These are phyloP conservation scores for Polypterus senegalus DNA, from an alignment of 2,113 vertebrate genomes.

Conservation along the genomic window DNA sequence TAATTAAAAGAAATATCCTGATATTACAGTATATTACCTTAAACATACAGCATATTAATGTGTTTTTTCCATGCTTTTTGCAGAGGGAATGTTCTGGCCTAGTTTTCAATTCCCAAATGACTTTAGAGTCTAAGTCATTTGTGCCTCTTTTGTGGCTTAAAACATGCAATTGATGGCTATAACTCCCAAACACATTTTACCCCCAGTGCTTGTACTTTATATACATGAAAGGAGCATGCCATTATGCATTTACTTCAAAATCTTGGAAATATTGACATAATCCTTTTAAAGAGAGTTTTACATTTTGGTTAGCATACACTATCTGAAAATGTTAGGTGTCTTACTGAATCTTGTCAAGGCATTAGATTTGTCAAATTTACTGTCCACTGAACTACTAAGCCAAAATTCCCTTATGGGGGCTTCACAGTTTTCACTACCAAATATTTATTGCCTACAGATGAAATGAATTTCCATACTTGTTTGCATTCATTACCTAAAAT, in stretches of 20 bases:
- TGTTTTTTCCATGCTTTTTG: not conserved
- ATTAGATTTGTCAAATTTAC: not conserved
- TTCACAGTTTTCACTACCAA: too few species aligned
- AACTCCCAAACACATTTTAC: not conserved
- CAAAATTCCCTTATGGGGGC: too few species aligned
- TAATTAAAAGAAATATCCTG: not conserved
- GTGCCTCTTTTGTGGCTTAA: not conserved
- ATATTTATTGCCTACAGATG: too few species aligned
- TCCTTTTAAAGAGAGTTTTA: slow-evolving; percentile 23
- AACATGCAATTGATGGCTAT: not conserved
- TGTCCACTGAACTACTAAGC: not conserved
- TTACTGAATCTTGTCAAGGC: slow-evolving; percentile 21
- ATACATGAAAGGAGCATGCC: slow-evolving; percentile 11
- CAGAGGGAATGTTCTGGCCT: slow-evolving; percentile 4
- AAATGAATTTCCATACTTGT: too few species aligned
- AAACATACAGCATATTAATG: not conserved
- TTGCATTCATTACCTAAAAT: too few species aligned
- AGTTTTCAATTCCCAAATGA: slow-evolving; percentile 4
- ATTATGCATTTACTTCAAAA: slow-evolving; percentile 23
- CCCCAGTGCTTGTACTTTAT: not conserved
- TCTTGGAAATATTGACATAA: slow-evolving; percentile 26
- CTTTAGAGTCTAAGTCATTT: not conserved
- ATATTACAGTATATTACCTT: not conserved
- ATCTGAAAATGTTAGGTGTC: slow-evolving; percentile 25
- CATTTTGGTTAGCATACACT: slow-evolving; percentile 15